These are phyloP conservation scores for Callorhinus ursinus DNA, from an alignment of 2,113 vertebrate genomes.

Conservation along the genomic window DNA sequence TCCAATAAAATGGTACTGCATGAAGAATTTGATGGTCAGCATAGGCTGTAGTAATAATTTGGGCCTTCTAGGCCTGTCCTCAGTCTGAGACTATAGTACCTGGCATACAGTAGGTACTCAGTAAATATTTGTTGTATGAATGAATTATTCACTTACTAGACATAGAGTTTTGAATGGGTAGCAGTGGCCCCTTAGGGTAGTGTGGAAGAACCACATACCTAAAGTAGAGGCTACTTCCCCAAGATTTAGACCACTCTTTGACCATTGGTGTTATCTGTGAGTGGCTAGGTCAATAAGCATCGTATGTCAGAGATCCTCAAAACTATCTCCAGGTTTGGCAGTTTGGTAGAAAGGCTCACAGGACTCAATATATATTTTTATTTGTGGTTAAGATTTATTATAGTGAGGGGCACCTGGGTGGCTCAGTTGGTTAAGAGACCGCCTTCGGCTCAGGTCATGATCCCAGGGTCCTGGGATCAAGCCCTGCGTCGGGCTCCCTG, in stretches of 20 bases:
- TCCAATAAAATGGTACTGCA: not conserved
- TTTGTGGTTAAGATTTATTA: not conserved
- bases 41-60: slow-evolving; percentile 7
- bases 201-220: not conserved
- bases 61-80: not conserved
- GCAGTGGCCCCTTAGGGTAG: not conserved
- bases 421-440: too few relatives aligned
- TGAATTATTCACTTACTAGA: not conserved
- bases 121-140: not conserved
- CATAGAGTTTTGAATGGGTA: not conserved
- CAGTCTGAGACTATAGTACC: not conserved
- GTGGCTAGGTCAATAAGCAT: not conserved
- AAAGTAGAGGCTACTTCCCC: not conserved
- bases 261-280: not conserved
- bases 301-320: not conserved
- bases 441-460: too few relatives aligned
- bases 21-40: not conserved
- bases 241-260: not conserved
- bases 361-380: not conserved
- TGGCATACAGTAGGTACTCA: not conserved
- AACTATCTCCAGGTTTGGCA: not conserved
- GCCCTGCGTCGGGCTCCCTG: too few relatives aligned
- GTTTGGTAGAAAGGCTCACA: not conserved
- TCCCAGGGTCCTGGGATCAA: too few relatives aligned
- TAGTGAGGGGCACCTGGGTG: not conserved